phyloP scores from a whole-genome alignment of 2,888 invertebrate genomes.

The Nomada ferruginata region DNA sequence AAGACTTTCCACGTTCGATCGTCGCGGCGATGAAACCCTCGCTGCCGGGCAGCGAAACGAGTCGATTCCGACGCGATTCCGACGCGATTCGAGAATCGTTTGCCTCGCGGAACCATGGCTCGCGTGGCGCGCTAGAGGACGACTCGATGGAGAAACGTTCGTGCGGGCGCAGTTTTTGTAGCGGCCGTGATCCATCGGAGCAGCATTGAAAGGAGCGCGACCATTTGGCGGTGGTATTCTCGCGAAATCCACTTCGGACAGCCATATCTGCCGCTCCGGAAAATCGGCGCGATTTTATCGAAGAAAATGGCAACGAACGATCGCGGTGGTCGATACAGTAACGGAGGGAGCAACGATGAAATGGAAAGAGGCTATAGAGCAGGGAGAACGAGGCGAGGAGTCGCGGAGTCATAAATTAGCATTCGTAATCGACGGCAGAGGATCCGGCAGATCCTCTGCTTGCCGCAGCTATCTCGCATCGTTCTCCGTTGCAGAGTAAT shows the following conservation, averaged over 20 bases:
- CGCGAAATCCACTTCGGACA: too few relatives aligned
- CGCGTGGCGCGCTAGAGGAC: constrained; percentile 1
- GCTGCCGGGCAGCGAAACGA: not conserved
- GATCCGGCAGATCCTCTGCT: constrained; percentile 61
- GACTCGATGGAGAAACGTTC: constrained; percentile 44
- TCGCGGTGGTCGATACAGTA: not conserved
- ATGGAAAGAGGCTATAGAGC: constrained; percentile 12
- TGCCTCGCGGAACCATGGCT: too few relatives aligned
- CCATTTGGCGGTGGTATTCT: too few relatives aligned
- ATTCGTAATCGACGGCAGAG: constrained; percentile 75
- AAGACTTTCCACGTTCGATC: not conserved
- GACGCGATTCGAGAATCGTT: not conserved
- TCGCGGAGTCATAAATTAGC: constrained; percentile 76
- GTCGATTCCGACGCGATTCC: not conserved
- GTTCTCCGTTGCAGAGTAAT: constrained; percentile 69
- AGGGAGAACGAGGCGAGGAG: not conserved
- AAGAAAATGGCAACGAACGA: too few relatives aligned
- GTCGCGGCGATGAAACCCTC: not conserved
- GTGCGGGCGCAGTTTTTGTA: not conserved
- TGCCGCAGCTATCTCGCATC: constrained; percentile 68
- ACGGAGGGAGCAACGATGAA: not conserved
- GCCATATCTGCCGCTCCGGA: too few relatives aligned
- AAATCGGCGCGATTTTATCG: too few relatives aligned
- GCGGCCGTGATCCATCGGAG: not conserved
- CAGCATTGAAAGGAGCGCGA: not conserved